phyloP scores from a whole-genome alignment of 2,888 invertebrate species.

The Drosophila koepferae region DNA sequence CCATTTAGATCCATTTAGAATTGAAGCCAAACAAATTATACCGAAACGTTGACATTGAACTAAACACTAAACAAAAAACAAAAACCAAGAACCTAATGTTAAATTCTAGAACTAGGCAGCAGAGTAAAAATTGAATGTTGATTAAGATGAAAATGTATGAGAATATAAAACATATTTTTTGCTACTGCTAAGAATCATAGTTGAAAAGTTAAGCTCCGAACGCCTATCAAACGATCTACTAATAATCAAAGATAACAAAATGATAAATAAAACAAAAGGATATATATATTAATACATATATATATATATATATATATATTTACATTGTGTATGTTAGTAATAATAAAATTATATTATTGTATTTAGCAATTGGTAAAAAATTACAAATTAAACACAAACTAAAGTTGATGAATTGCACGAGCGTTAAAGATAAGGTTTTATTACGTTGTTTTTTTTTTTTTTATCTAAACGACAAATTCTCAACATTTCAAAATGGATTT shows the following conservation, averaged over 20 bases:
- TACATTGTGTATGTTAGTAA: slow-evolving; percentile 66
- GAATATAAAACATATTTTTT: slow-evolving; percentile 51
- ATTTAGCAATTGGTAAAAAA: slow-evolving; percentile 67
- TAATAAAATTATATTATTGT: slow-evolving; percentile 63
- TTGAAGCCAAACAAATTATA: slow-evolving; percentile 59
- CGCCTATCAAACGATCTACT: slow-evolving; percentile 53
- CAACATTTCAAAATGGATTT: neutral
- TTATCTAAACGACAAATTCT: slow-evolving; percentile 15
- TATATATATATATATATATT: slow-evolving; percentile 49
- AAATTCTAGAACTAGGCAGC: slow-evolving; percentile 53
- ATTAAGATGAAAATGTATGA: slow-evolving; percentile 23
- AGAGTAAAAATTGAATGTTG: slow-evolving; percentile 24
- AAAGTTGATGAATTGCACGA: slow-evolving; percentile 39
- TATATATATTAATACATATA: slow-evolving; percentile 36
- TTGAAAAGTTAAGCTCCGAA: slow-evolving; percentile 52
- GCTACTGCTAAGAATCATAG: slow-evolving; percentile 50
- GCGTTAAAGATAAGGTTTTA: slow-evolving; percentile 9
- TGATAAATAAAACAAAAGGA: slow-evolving; percentile 37
- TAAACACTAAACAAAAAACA: slow-evolving; percentile 10
- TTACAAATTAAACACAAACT: slow-evolving; percentile 66
- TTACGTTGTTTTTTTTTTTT: neutral
- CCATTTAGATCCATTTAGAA: slow-evolving; percentile 41
- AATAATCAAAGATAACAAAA: slow-evolving; percentile 43
- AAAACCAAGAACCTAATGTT: slow-evolving; percentile 43
- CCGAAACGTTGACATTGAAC: slow-evolving; percentile 59